phyloP scores from a whole-genome alignment of 2,797 vertebrate species.

The Hydrocynus forskahlii region DNA sequence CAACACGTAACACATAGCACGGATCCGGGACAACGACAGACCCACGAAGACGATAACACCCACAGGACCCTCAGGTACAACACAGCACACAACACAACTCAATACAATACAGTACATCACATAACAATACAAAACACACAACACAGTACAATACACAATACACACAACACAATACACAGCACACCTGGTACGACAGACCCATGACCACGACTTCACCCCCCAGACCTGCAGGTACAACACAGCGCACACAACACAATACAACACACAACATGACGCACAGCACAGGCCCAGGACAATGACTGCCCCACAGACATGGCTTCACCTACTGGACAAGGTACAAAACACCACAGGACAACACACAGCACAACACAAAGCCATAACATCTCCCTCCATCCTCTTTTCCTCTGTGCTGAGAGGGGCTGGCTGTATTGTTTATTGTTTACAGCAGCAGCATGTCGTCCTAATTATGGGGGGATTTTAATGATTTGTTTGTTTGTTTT shows the following conservation, averaged over 20 bases:
- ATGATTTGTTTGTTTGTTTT: too few species aligned
- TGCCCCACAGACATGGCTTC: slow-evolving; percentile 19
- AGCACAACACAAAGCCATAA: neutral
- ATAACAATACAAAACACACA: too few species aligned
- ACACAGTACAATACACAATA: too few species aligned
- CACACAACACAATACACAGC: too few species aligned
- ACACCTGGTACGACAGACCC: too few species aligned
- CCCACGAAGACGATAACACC: slow-evolving; percentile 10
- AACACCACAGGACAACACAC: too few species aligned
- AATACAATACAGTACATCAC: neutral
- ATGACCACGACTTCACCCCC: slow-evolving; percentile 25
- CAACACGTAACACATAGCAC: slow-evolving; percentile 22
- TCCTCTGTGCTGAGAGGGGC: too few species aligned
- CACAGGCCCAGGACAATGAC: slow-evolving; percentile 68
- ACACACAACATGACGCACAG: slow-evolving; percentile 1
- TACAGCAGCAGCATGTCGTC: too few species aligned
- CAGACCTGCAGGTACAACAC: slow-evolving; percentile 64
- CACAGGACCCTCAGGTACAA: slow-evolving; percentile 65
- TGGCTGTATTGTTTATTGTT: too few species aligned
- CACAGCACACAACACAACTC: neutral
- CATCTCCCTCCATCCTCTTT: too few species aligned
- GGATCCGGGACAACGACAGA: slow-evolving; percentile 67
- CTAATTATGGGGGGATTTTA: too few species aligned
- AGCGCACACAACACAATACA: too few species aligned
- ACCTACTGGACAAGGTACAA: slow-evolving; percentile 65